These are phyloP conservation scores for Noctua fimbriata DNA, from an alignment of 2,888 invertebrate genomes.

Conservation along the genomic window DNA sequence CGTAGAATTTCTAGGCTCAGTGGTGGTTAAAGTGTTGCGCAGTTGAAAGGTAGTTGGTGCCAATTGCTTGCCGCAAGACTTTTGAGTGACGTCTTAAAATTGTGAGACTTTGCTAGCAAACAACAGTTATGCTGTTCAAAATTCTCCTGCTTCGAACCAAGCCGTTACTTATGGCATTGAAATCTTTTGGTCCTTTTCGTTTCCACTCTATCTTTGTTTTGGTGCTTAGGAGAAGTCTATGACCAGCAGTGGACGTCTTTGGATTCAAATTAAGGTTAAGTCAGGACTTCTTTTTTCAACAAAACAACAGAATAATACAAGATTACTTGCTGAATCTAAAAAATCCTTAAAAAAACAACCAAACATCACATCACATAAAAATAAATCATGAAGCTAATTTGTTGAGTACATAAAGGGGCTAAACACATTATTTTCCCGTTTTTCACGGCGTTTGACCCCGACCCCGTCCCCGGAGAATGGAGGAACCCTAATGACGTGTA, in stretches of 20 bases:
- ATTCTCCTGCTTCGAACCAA: neutral
- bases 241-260: neutral
- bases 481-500: constrained; percentile 84
- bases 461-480: constrained; percentile 70
- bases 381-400: constrained; percentile 65
- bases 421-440: constrained; percentile 83
- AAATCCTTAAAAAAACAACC: constrained; percentile 21
- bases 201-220: neutral
- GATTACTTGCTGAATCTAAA: neutral
- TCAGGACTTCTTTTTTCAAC: neutral
- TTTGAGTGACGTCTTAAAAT: neutral
- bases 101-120: neutral
- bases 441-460: constrained; percentile 85
- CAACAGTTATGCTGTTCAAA: neutral
- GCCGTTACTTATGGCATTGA: neutral
- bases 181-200: neutral
- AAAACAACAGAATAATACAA: neutral
- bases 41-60: neutral
- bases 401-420: constrained; percentile 66
- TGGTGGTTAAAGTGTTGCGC: no score
- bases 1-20: no score
- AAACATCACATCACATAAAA: constrained; percentile 49
- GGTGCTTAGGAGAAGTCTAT: neutral
- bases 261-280: neutral
- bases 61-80: neutral